Conservation (phyloP, 2,113 vertebrate species). For the Pelusios castaneus region DNA sequence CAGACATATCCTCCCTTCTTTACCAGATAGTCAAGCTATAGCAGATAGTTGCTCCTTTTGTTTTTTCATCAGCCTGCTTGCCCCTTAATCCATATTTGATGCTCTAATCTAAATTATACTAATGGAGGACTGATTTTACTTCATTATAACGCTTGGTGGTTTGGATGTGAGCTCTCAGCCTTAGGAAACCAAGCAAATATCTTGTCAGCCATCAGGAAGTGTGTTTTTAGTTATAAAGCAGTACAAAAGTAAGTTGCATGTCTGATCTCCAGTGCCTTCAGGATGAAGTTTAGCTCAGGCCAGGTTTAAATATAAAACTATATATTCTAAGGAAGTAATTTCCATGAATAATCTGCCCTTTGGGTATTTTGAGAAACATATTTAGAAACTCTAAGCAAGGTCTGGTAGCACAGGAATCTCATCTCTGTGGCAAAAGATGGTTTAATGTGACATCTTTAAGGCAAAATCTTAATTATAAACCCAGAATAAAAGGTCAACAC, state of each 20-base stretch:
- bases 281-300: conserved; percentile 49
- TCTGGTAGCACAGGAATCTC: not conserved
- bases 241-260: conserved; percentile 29
- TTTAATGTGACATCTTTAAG: not conserved
- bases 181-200: not conserved
- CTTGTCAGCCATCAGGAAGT: conserved; percentile 32
- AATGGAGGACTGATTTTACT: not conserved
- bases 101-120: not conserved
- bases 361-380: not conserved
- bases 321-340: conserved; percentile 26
- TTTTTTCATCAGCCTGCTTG: not conserved
- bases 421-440: conserved; percentile 39
- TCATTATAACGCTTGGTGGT: not conserved
- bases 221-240: not conserved
- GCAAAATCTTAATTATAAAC: rapidly evolving
- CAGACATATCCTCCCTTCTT: not conserved
- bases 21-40: not conserved
- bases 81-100: not conserved
- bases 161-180: conserved; percentile 14
- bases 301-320: conserved; percentile 57
- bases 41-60: rapidly evolving
- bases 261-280: not conserved
- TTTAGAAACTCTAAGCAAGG: not conserved
- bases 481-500: rapidly evolving
- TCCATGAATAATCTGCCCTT: conserved; percentile 49